Evolutionary conservation across 2,113 vertebrate genomes (phyloP), one percentile per base, ranked within the genome.

Genomic region (Brachionichthys hirsutus): DNA sequence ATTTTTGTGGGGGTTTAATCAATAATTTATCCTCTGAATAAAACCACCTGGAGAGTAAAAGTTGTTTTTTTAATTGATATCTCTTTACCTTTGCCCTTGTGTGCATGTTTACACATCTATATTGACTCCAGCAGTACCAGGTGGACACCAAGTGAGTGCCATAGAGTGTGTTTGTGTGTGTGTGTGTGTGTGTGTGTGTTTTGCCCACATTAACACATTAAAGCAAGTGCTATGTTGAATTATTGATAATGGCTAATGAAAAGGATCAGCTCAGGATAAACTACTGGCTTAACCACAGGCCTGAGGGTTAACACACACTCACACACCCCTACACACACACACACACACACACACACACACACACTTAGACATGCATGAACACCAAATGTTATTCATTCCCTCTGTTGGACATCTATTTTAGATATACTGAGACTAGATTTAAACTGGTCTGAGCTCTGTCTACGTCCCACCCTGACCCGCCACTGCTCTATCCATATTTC

Each of bases 181-280:
- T 67, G 70, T 38, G 19, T 17, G 22, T 42, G 57, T 46, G 64
- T 56, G 57, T 57, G 62, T 46, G 48, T 54, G 71, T 67, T 83
- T 79, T 86, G 62, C 67, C 34, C 78, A 78, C 78, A 75, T 86
- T 80, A 71, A 80, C 79, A 75, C 78, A 82, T 81, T 76, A 84
- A 86, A 85, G 76, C 64, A 86, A 85, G 75, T 77, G 78, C 63
- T 50, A 67, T 75, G 74, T 81, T 91, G 68, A 89, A 91, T 89
- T 85, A 90, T 89, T 91, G 75, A 90, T 85, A 82, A 78, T 67
- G 42, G 72, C 80, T 88, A 89, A 89, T 89, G 82, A 89, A 91
- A 89, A 88, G 77, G 85, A 90, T 89, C 54, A 82, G 76, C 86
- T 89, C 67, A 83, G 79, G 72, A 88, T 89, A 77, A 90, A 89